Conservation (phyloP, 2,797 vertebrate species). For the Cottoperca gobio region DNA sequence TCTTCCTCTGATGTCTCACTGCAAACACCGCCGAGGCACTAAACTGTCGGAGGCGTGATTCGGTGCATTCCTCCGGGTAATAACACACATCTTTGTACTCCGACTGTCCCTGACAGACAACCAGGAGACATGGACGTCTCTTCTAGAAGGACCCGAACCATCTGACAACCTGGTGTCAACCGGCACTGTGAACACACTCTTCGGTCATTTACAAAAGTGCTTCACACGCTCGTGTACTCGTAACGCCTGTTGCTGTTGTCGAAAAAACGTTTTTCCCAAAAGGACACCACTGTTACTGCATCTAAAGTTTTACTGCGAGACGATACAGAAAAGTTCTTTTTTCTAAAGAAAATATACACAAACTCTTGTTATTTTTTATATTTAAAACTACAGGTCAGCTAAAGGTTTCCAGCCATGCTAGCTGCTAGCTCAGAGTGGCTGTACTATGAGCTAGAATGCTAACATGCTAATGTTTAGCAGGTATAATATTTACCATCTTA, state of each 20-base stretch:
- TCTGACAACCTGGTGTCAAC: neutral
- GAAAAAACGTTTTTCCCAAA: neutral
- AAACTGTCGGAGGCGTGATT: constrained; percentile 29
- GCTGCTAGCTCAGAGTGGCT: neutral
- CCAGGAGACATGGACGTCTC: neutral
- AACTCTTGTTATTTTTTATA: too few species aligned
- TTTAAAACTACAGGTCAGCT: neutral
- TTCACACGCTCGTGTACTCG: neutral
- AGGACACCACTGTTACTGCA: neutral
- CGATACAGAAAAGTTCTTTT: too few species aligned
- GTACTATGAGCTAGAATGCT: too few species aligned
- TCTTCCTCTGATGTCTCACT: constrained; percentile 55
- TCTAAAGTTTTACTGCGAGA: neutral
- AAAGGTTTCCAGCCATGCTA: neutral
- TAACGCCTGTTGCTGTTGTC: neutral
- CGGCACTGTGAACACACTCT: neutral
- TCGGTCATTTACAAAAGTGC: neutral
- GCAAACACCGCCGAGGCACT: constrained; percentile 20
- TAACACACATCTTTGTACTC: constrained; percentile 33
- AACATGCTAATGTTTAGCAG: too few species aligned
- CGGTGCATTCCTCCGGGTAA: constrained; percentile 42
- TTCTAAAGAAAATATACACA: too few species aligned
- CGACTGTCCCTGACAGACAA: constrained; percentile 6
- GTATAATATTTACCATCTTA: too few species aligned
- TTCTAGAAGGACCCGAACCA: neutral